A percentile compares a stretch with the other conserved stretches of the same genome.
Evolutionary conservation across 2,797 vertebrate genomes (phyloP).

Genomic region (Mus spretus): DNA sequence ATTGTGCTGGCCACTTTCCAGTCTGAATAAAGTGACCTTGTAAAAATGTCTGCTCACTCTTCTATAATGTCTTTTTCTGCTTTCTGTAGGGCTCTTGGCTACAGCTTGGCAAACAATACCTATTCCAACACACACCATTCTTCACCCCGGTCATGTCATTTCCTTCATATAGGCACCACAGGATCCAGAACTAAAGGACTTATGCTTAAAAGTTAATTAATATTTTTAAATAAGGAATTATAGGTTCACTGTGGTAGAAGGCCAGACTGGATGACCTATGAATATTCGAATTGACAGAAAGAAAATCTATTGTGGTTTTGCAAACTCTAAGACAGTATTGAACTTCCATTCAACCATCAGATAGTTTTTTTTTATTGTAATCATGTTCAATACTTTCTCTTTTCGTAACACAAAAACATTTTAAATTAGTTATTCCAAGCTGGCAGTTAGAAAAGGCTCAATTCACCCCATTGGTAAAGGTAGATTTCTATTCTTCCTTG

Average conservation of each 20-base stretch:
- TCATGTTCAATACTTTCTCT: slow-evolving; percentile 70
- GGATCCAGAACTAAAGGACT: slow-evolving; percentile 72
- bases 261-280: slow-evolving; percentile 75
- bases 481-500: slow-evolving; percentile 74
- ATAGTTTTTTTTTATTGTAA: slow-evolving; percentile 79
- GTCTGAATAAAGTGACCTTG: slow-evolving; percentile 87
- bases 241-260: slow-evolving; percentile 70
- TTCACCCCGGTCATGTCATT: slow-evolving; percentile 76
- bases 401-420: slow-evolving; percentile 73
- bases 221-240: slow-evolving; percentile 83
- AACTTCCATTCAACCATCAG: slow-evolving; percentile 76
- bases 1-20: slow-evolving; percentile 89
- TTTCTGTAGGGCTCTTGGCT: slow-evolving; percentile 83
- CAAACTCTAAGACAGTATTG: slow-evolving; percentile 76
- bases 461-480: slow-evolving; percentile 66
- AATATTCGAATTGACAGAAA: slow-evolving; percentile 77
- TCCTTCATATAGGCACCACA: slow-evolving; percentile 62
- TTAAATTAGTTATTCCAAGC: slow-evolving; percentile 76
- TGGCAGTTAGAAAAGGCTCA: slow-evolving; percentile 69
- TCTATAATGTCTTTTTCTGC: slow-evolving; percentile 84
- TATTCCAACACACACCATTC: slow-evolving; percentile 82
- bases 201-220: slow-evolving; percentile 83
- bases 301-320: slow-evolving; percentile 77
- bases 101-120: slow-evolving; percentile 81
- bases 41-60: slow-evolving; percentile 87